Conservation (phyloP, 2,113 vertebrate species). For the Callipepla californica region DNA sequence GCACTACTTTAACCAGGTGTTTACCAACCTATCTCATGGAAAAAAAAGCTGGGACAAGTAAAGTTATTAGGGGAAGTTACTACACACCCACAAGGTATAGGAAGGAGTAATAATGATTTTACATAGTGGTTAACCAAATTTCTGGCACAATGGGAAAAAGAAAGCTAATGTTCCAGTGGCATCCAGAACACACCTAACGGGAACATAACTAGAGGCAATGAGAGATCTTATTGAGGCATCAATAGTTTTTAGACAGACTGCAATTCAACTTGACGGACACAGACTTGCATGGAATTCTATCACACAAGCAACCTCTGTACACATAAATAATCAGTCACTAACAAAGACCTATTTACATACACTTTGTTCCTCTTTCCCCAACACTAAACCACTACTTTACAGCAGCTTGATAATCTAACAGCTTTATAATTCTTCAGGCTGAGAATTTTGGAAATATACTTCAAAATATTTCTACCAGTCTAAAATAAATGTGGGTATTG, state of each 20-base stretch:
- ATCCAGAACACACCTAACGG: background rate
- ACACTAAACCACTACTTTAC: background rate
- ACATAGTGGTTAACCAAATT: background rate
- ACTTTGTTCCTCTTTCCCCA: background rate
- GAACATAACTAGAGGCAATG: no score
- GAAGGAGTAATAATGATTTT: background rate
- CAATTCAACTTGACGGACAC: background rate
- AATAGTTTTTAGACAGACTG: background rate
- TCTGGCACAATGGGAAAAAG: background rate
- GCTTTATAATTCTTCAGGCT: background rate
- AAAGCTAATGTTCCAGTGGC: background rate
- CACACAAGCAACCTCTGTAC: background rate
- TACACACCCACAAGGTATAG: background rate
- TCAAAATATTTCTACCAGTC: background rate
- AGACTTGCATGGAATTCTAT: background rate
- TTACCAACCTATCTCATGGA: rapidly evolving
- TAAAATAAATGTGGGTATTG: background rate
- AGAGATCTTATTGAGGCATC: background rate
- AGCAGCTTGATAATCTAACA: background rate
- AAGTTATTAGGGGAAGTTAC: background rate
- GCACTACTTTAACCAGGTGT: background rate
- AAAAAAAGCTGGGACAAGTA: background rate
- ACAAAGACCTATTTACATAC: background rate
- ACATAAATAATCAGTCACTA: background rate
- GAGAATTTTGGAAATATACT: background rate